Base-by-base conservation (phyloP, 2,888 invertebrate species). In the Prosopocoilus inquinatus region DNA sequence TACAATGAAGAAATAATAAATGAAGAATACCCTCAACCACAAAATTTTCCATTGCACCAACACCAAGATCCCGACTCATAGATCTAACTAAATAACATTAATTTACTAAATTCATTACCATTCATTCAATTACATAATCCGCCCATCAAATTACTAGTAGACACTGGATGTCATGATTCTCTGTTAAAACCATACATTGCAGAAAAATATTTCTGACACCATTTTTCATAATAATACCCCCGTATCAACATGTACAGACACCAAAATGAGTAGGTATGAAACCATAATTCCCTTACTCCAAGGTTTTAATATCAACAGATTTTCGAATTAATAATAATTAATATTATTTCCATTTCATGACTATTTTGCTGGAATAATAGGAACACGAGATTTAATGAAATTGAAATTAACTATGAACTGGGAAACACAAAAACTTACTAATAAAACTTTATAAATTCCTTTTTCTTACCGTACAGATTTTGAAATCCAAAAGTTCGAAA, bases 331-430 rank as follows among this genome's bases (percentile, higher is more conserved):
- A 43, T 53, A 1, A n/a, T n/a, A n/a, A n/a, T n/a, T n/a, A n/a
- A n/a, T n/a, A n/a, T 11, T 47, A 9, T 52, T 52, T 15, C 38
- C 53, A 11, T 57, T 55, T 13, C 57, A 57, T 28, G 28, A 47
- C 3, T 55, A 44, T 49, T 56, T 56, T 11, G 57, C 55, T 28
- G 53, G 57, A n/a, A 55, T 56, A 9, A 13, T 55, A 15, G 53
- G 48, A 3, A 2, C 49, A 9, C 7, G 20, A 9, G 57, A 56
- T 7, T 28, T 56, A 36, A 28, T 16, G 20, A 47, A 56, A 12
- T 9, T 53, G 16, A 51, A 51, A 28, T 47, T 55, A 28, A 16
- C 9, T 8, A 39, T 55, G 11, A 35, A 54, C 9, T 34, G 53
- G 33, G 36, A 39, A 28, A 55, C 48, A 32, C 43, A 57, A 54